Evolutionary conservation across 2,797 vertebrate genomes (phyloP).

Genomic region (Hylomyscus alleni): DNA sequence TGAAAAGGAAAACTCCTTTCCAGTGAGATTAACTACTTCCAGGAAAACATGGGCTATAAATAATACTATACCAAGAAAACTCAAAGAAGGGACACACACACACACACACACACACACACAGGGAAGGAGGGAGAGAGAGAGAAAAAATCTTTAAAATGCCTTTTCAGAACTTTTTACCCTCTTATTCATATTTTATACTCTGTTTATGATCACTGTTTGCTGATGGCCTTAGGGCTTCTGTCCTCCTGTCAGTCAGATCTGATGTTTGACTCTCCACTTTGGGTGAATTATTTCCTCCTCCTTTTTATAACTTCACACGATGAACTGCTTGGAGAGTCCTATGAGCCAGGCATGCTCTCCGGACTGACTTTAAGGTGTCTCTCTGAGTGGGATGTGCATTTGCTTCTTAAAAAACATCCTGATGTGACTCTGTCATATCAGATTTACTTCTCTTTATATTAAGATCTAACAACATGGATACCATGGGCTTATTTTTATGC

Average conservation of each 20-base stretch:
- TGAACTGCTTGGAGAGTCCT: neutral
- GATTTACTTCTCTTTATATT: neutral
- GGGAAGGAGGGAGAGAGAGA: neutral
- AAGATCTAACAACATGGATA: neutral
- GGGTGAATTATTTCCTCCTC: neutral
- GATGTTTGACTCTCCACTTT: neutral
- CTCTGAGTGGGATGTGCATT: neutral
- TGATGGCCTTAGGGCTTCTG: neutral
- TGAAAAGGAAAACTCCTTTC: neutral
- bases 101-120: neutral
- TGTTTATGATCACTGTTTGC: neutral
- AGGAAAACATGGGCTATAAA: neutral
- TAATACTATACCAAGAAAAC: neutral
- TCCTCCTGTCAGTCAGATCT: neutral
- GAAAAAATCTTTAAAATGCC: neutral
- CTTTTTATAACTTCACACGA: neutral
- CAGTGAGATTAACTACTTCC: neutral
- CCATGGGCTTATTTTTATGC: neutral
- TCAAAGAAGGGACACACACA: neutral
- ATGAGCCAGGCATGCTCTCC: neutral
- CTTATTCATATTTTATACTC: neutral
- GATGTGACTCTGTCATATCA: neutral
- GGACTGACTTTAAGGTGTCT: neutral
- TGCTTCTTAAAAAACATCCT: neutral
- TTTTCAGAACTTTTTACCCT: neutral